Conservation (phyloP, 2,888 invertebrate genomes). For the Lithophane ornitopus region DNA sequence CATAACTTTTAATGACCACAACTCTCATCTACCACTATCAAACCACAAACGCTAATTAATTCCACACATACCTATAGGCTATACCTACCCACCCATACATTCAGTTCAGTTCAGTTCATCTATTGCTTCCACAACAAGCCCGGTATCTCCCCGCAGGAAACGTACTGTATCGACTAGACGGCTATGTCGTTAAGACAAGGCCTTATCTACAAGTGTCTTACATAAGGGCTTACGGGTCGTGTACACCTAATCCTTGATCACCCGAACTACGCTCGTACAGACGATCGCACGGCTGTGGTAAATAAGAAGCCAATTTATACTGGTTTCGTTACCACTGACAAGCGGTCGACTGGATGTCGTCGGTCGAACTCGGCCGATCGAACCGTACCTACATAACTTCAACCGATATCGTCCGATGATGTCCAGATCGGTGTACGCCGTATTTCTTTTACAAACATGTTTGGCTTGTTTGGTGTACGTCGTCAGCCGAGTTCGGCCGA, state of each 20-base stretch:
- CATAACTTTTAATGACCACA: neutral
- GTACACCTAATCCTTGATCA: constrained; percentile 6
- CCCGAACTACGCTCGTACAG: neutral
- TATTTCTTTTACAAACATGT: neutral
- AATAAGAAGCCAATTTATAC: neutral
- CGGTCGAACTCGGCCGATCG: neutral
- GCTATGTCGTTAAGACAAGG: constrained; percentile 81
- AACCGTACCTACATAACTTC: neutral
- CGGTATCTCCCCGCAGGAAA: constrained; percentile 67
- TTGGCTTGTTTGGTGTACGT: neutral
- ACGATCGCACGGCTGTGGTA: neutral
- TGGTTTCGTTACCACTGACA: neutral
- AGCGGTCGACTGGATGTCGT: neutral
- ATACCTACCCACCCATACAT: neutral
- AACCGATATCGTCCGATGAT: neutral
- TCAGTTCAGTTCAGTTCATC: neutral
- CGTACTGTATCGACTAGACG: constrained; percentile 78
- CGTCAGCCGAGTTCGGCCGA: neutral
- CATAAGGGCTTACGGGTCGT: constrained; percentile 74
- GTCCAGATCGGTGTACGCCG: neutral
- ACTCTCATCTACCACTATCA: neutral
- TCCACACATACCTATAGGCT: neutral
- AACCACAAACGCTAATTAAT: constrained; percentile 23
- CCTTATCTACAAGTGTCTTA: constrained; percentile 83
- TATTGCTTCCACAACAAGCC: constrained; percentile 37